Base-by-base conservation (phyloP, 2,797 vertebrate genomes). In the Scolopax rusticola region DNA sequence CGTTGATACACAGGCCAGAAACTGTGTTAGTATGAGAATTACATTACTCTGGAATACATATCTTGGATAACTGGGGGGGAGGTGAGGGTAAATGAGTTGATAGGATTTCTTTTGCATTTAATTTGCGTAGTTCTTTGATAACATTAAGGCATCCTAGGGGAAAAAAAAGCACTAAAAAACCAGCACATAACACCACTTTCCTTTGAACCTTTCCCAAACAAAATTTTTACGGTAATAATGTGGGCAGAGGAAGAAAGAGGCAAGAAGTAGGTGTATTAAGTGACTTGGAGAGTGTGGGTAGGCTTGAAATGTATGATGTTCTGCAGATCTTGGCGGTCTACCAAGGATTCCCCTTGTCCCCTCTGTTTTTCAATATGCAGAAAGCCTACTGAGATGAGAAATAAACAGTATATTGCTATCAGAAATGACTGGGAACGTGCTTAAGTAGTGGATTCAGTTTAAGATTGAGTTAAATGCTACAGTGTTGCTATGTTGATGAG, bases 221-320 rank as follows among this genome's bases (percentile, higher is more conserved):
- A 90, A 95, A 88, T 56, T 13, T 64, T 84, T 94, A 70, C 81
- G 41, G 78, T 85, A 87, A 94, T 90, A 87, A 87, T 4, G 8
- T 50, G 68, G 70, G 48, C 73, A 47, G 89, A 85, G 82, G 77
- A 87, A 85, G 76, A 84, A 93, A 89, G 75, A 89, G 50, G 65
- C 90, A 63, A 76, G 87, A 76, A 76, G 84, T 89, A 87, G 91
- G 88, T 92, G 56, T 97, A 95, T 95, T 95, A 92, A 89, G 75
- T 95, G 78, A 79, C 54, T 95, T 90, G 38, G 57, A 88, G 93
- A 91, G 53, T 59, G 82, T 90, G 87, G 77, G 86, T 82, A 86
- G 89, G 86, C 85, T 94, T 97, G 91, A 93, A 91, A 95, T 89
- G 73, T 69, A 77, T 89, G 30, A 89, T 57, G 47, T 92, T 97